Conservation (phyloP, 2,888 invertebrate genomes). For the Dinocampus coccinellae region DNA sequence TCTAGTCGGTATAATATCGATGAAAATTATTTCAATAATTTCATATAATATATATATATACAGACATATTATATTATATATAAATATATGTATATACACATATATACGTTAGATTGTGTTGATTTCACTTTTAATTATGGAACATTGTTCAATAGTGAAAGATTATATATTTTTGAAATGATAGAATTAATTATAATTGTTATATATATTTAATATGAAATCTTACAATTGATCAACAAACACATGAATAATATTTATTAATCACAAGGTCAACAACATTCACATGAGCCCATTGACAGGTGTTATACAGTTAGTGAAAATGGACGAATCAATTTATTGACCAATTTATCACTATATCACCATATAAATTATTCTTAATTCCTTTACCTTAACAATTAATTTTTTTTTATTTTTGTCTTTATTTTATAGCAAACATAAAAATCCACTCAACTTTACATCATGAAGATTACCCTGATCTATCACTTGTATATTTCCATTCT, state of each 20-base stretch:
- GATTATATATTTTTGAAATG: not conserved
- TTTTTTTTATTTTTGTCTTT: not conserved
- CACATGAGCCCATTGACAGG: slow-evolving; percentile 35
- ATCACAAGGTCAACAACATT: slow-evolving; percentile 58
- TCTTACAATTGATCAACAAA: not conserved
- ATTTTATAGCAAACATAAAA: not conserved
- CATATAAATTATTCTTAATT: not conserved
- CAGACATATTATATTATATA: too few species aligned
- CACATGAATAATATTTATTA: slow-evolving; percentile 8
- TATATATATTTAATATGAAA: not conserved
- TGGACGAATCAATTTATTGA: not conserved
- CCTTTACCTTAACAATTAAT: not conserved
- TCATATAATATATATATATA: not conserved
- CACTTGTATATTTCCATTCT: too few species aligned
- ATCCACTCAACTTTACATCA: not conserved
- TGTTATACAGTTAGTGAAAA: not conserved
- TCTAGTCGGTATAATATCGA: slow-evolving; percentile 41
- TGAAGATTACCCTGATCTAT: not conserved
- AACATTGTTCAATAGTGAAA: not conserved
- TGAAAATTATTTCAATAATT: not conserved
- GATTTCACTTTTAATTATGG: slow-evolving; percentile 5
- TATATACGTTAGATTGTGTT: not conserved
- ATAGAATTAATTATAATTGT: not conserved
- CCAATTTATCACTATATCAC: not conserved
- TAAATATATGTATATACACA: too few species aligned